phyloP scores from a whole-genome alignment of 2,888 invertebrate genomes.

The Chrysolina americana region DNA sequence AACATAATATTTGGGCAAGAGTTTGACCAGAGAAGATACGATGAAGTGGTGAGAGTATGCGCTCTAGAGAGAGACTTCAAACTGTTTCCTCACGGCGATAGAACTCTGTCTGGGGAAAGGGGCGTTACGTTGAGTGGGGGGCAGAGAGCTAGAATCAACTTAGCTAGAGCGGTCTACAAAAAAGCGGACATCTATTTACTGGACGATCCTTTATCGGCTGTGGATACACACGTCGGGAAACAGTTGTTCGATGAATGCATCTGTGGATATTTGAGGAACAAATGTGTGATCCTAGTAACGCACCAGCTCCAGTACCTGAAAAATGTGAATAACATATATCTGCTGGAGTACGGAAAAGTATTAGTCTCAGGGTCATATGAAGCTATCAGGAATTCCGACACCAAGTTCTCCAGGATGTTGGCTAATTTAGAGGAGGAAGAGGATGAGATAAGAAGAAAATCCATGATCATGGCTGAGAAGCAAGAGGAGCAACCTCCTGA shows the following conservation, averaged over 20 bases:
- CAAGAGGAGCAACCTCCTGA: slow-evolving; percentile 16
- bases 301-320: slow-evolving; percentile 79
- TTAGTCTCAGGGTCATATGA: slow-evolving; percentile 78
- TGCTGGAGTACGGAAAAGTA: slow-evolving; percentile 73
- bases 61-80: slow-evolving; percentile 81
- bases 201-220: slow-evolving; percentile 92
- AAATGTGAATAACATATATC: slow-evolving; percentile 72
- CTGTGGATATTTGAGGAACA: slow-evolving; percentile 74
- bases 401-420: slow-evolving; percentile 78
- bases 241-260: slow-evolving; percentile 89
- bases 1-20: slow-evolving; percentile 91
- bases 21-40: slow-evolving; percentile 78
- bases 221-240: slow-evolving; percentile 89
- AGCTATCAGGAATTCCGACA: slow-evolving; percentile 78
- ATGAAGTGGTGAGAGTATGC: slow-evolving; percentile 78
- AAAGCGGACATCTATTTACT: slow-evolving; percentile 87
- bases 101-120: slow-evolving; percentile 83
- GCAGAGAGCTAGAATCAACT: slow-evolving; percentile 88
- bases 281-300: slow-evolving; percentile 83
- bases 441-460: slow-evolving; percentile 55
- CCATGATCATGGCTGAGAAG: slow-evolving; percentile 63
- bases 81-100: slow-evolving; percentile 83
- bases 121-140: slow-evolving; percentile 83
- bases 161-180: slow-evolving; percentile 87
- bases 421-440: slow-evolving; percentile 53